A percentile compares a stretch with the other conserved stretches of the same genome.
Evolutionary conservation across 2,113 vertebrate species (phyloP).

Genomic region (zebrafish (Danio rerio)): DNA sequence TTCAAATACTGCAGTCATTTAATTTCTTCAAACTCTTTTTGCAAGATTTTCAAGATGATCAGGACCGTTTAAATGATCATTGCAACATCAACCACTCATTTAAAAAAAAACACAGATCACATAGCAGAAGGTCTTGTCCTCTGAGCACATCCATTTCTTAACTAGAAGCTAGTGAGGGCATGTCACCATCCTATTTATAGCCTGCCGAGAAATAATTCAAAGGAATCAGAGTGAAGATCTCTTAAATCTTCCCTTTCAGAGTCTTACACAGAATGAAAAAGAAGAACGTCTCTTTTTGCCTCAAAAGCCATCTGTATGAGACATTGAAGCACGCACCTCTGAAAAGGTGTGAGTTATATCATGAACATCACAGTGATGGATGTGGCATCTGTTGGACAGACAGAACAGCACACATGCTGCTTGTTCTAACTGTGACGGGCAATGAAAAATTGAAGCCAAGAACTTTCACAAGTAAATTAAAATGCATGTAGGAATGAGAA

Average conservation of each 20-base stretch:
- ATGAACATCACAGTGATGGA: slow-evolving; percentile 32
- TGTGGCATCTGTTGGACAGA: slow-evolving; percentile 38
- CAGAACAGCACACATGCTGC: slow-evolving; percentile 16
- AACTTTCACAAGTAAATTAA: not conserved
- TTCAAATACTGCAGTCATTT: not conserved
- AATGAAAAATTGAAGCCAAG: slow-evolving; percentile 12
- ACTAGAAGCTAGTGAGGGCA: slow-evolving; percentile 45
- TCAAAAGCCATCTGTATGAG: slow-evolving; percentile 42
- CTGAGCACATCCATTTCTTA: slow-evolving; percentile 48
- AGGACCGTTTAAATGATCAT: not conserved
- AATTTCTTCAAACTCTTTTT: not conserved
- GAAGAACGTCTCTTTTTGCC: slow-evolving; percentile 40
- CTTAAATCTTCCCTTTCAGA: slow-evolving; percentile 50
- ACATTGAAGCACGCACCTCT: slow-evolving; percentile 34
- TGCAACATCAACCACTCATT: slow-evolving; percentile 16
- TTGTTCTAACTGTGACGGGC: not conserved
- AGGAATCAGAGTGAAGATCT: slow-evolving; percentile 58
- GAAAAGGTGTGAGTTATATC: slow-evolving; percentile 35
- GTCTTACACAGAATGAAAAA: slow-evolving; percentile 41
- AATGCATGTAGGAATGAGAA: not conserved
- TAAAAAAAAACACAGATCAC: not conserved
- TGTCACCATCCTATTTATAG: slow-evolving; percentile 62
- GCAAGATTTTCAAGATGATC: not conserved
- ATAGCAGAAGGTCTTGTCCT: slow-evolving; percentile 34
- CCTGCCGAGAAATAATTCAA: slow-evolving; percentile 64